A percentile compares a stretch with the other conserved stretches of the same genome.
These are phyloP conservation scores for Sminthurides aquaticus DNA, from an alignment of 2,888 invertebrate species.

Conservation along the genomic window DNA sequence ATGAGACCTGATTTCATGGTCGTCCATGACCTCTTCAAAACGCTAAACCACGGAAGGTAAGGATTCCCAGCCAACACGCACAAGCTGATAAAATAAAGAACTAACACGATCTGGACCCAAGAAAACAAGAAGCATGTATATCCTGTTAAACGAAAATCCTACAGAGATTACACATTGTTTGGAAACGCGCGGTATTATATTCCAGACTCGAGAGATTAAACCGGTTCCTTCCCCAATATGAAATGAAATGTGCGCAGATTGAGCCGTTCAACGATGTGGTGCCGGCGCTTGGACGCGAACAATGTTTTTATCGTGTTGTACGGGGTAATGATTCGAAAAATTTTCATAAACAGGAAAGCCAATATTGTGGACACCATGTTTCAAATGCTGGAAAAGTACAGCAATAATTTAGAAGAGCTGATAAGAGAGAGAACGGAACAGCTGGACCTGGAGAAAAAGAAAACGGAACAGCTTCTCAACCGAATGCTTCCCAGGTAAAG, in stretches of 20 bases:
- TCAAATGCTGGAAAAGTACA: constrained; percentile 92
- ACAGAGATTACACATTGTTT: too few species aligned
- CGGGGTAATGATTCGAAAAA: too few species aligned
- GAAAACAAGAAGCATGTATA: too few species aligned
- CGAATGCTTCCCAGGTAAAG: constrained; percentile 75
- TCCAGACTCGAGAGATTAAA: too few species aligned
- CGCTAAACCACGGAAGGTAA: constrained; percentile 80
- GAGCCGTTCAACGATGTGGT: too few species aligned
- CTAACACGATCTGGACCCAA: background rate
- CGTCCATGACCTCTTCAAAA: constrained; percentile 79
- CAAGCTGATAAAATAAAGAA: background rate
- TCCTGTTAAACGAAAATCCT: too few species aligned
- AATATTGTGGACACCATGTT: constrained; percentile 90
- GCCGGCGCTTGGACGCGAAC: too few species aligned
- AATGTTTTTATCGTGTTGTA: too few species aligned
- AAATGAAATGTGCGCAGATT: too few species aligned
- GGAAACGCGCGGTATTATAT: too few species aligned
- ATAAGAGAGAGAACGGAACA: constrained; percentile 88
- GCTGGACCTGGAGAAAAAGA: constrained; percentile 88
- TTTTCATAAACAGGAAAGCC: constrained; percentile 27
- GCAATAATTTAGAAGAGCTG: constrained; percentile 86
- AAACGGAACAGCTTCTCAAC: constrained; percentile 84
- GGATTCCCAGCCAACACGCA: constrained; percentile 27
- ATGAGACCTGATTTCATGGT: constrained; percentile 80
- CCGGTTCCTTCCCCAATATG: too few species aligned